phyloP scores from a whole-genome alignment of 2,797 vertebrate species.

The Cottoperca gobio region DNA sequence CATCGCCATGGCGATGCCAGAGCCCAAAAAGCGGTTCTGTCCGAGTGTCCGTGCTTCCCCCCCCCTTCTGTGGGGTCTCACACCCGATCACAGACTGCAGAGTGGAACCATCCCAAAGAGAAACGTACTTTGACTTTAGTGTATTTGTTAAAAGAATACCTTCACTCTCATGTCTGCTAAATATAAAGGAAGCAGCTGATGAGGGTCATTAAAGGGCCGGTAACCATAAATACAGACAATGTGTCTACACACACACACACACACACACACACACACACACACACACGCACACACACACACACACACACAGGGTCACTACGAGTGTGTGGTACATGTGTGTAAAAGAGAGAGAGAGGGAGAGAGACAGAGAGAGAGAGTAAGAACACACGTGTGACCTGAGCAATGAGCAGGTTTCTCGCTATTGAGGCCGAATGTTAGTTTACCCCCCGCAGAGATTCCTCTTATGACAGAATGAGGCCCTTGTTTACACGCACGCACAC shows the following conservation, averaged over 20 bases:
- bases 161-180: too few relatives aligned
- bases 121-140: background rate
- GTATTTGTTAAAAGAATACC: too few relatives aligned
- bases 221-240: too few relatives aligned
- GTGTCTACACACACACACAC: too few relatives aligned
- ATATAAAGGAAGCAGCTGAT: too few relatives aligned
- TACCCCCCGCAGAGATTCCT: constrained; percentile 71
- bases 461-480: constrained; percentile 70
- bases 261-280: too few relatives aligned
- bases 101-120: constrained; percentile 3
- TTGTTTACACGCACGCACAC: constrained; percentile 23
- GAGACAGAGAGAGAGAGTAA: background rate
- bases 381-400: constrained; percentile 43
- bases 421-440: constrained; percentile 66
- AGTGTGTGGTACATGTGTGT: background rate
- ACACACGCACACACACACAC: constrained; percentile 32
- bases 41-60: constrained; percentile 14
- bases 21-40: constrained; percentile 59
- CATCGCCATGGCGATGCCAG: constrained; percentile 62
- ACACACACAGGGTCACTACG: constrained; percentile 10
- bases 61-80: constrained; percentile 23
- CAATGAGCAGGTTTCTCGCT: constrained; percentile 47
- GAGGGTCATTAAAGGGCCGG: too few relatives aligned
- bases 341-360: background rate
- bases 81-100: background rate